Base-by-base conservation (phyloP, 2,888 invertebrate species). In the Rhamphomyia laevipes region DNA sequence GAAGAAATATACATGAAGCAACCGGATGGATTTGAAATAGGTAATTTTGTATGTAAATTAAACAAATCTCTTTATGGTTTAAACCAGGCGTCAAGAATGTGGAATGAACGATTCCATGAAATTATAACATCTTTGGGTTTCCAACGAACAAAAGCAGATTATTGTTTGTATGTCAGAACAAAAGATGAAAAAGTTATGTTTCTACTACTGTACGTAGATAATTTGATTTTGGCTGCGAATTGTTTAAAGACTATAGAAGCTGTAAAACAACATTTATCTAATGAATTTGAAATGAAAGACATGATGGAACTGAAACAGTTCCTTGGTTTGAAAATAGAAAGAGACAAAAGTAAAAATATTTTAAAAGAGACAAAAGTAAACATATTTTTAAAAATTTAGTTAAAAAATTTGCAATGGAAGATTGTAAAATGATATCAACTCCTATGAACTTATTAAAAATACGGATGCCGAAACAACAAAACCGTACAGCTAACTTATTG, bases 21-120 rank as follows among this genome's bases (percentile, higher is more conserved):
- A 18, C 49, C 46, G 1, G 31, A 43, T 43, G 43, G 46, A 35
- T 49, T 30, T 12, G 12, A 13, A 30, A 18, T 3, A 17, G 44
- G 15, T 40, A 45, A 48, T 45, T 18, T 40, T 12, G 51, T 51
- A 2, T 53, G 45, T 42, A 41, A 48, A 33, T 23, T 55, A 17
- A 47, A 51, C 11, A 53, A 50, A 37, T 37, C 46, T 23, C 18
- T 53, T 16, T 55, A 55, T 44, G 52, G 55, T n/a, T 27, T 55
- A 9, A 51, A 53, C 13, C 53, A 53, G 40, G 47, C 49, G 2
- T 43, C 48, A 15, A 21, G 48, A 21, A 33, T 45, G 35, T 53
- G 53, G 53, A 50, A 55, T 12, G 21, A 51, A 35, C 50, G 46
- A n/a, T n/a, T 45, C 23, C 35, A 37, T 37, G 16, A 37, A 15